Base-by-base conservation (phyloP, 2,888 invertebrate genomes). In the Apamea anceps region DNA sequence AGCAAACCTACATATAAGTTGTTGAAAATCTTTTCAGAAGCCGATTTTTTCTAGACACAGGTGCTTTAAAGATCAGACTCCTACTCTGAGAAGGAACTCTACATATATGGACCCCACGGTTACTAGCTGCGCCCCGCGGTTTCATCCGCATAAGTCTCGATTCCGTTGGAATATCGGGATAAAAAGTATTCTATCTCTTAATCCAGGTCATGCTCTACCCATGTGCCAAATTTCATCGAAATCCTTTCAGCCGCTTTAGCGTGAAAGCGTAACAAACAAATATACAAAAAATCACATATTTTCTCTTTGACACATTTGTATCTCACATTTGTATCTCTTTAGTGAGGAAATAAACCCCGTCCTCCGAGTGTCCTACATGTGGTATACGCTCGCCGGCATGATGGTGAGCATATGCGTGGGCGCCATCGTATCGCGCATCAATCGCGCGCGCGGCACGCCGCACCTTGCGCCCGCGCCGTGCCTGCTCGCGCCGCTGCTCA, bases 351-450 rank as follows among this genome's bases (percentile, higher is more conserved):
- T 97, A 28, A 98, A 97, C 92, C 97, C 97, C 72, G 90, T 98
- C 45, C 98, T 98, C 85, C 98, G 98, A 67, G 97, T 98, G 15
- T 98, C 98, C 1, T 98, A 98, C 94, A 96, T 98, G 91, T 98
- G 98, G 98, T 98, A 98, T 89, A 98, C 98, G 0, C 92, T 98
- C 21, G 93, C 94, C 0, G 96, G 97, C 0, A 92, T 94, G 45
- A 45, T 94, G 25, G 89, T 96, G 37, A 95, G 95, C 1, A 92
- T 97, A 10, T 91, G 91, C 72, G 93, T 95, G 2, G 97, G 96
- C 0, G 90, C 92, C 28, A 82, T 93, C 0, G 93, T 94, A 4
- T 94, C 96, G 0, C 92, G 94, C 48, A 75, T 95, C 2, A 93
- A 93, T 79, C 91, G 94, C 3, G 90, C 91, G 45, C 85, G 94